Evolutionary conservation across 2,797 vertebrate species (phyloP).

Genomic region (Steatocranus sp.): DNA sequence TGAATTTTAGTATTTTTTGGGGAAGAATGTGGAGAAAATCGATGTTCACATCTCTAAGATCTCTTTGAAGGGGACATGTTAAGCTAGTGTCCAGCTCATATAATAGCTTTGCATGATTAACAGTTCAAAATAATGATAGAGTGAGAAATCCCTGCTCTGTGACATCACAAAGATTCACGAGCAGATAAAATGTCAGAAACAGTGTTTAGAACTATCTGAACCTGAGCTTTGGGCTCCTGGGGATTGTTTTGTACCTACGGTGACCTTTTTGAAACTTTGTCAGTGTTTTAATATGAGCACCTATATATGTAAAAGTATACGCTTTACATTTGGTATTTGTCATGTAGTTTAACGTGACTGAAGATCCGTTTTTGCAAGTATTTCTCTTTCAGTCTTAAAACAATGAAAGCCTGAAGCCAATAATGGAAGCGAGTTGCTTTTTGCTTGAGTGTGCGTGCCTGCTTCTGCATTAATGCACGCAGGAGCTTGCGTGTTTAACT

Average conservation of each 20-base stretch:
- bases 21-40: neutral
- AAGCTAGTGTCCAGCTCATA: neutral
- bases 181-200: neutral
- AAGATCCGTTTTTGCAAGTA: fast-evolving
- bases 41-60: neutral
- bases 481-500: neutral
- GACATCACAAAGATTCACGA: fast-evolving
- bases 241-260: neutral
- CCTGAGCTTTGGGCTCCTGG: neutral
- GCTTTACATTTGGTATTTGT: neutral
- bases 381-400: neutral
- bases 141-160: neutral
- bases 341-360: neutral
- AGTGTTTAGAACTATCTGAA: neutral
- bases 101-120: neutral
- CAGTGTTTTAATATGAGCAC: neutral
- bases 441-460: neutral
- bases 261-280: neutral
- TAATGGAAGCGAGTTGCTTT: neutral
- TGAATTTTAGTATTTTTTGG: neutral
- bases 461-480: neutral
- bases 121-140: neutral
- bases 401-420: neutral
- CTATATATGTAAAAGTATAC: neutral
- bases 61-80: neutral